Evolutionary conservation across 2,797 vertebrate genomes (phyloP).

Genomic region (Coendou prehensilis): DNA sequence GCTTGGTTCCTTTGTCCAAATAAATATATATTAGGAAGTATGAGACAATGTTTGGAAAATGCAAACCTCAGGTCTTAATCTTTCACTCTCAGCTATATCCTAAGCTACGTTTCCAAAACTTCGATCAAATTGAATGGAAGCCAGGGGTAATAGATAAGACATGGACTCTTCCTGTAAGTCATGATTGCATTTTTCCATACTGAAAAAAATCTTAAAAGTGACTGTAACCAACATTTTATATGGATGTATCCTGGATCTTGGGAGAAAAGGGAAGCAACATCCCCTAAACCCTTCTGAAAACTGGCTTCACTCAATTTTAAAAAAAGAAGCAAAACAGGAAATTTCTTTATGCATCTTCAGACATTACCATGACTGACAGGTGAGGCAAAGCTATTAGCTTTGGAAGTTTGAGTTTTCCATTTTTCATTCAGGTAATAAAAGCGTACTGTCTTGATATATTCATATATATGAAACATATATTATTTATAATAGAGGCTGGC

Average conservation of each 20-base stretch:
- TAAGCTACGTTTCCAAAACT: background rate
- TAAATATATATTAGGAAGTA: background rate
- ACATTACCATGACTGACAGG: background rate
- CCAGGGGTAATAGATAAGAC: no score
- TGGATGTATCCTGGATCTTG: background rate
- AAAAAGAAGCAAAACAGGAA: background rate
- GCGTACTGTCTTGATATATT: background rate
- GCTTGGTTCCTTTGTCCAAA: constrained; percentile 1
- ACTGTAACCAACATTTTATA: background rate
- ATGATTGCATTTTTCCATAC: background rate
- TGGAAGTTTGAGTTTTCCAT: background rate
- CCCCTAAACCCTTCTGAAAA: background rate
- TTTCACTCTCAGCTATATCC: background rate
- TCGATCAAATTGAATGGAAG: background rate
- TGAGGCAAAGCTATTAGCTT: background rate
- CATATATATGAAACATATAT: background rate
- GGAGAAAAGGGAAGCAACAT: background rate
- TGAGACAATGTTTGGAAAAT: background rate
- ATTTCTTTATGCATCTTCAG: background rate
- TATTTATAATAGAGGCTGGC: background rate
- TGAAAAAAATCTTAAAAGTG: constrained; percentile 45
- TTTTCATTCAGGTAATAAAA: constrained; percentile 26
- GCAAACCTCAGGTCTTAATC: background rate
- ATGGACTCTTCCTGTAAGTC: background rate
- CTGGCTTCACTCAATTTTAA: background rate